Conservation (phyloP, 2,888 invertebrate genomes). For the Dromius quadrimaculatus region DNA sequence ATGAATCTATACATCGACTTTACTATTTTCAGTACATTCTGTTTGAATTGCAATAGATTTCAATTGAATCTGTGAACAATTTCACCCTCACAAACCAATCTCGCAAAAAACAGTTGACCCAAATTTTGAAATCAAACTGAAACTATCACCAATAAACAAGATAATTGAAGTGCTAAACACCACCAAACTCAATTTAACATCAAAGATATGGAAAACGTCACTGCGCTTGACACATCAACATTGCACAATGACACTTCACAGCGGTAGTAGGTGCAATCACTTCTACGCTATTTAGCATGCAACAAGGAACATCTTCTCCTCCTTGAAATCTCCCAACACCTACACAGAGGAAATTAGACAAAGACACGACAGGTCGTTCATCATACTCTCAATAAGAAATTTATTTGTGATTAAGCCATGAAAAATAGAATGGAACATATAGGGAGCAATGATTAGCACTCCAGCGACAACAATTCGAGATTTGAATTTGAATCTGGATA, state of each 20-base stretch:
- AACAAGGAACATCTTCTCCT: neutral
- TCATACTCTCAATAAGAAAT: neutral
- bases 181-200: neutral
- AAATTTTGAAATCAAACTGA: no score
- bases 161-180: neutral
- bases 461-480: neutral
- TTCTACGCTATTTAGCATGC: neutral
- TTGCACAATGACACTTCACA: neutral
- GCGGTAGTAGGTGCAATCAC: conserved; percentile 3
- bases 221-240: neutral
- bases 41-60: no score
- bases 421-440: no score
- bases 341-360: neutral
- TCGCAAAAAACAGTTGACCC: no score
- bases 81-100: no score
- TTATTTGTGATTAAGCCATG: neutral
- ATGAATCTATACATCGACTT: no score
- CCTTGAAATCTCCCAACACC: neutral
- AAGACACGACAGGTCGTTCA: neutral
- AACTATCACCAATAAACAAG: no score
- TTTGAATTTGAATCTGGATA: conserved; percentile 8
- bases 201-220: neutral
- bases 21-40: no score
- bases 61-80: no score
- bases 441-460: neutral